Evolutionary conservation across 2,888 invertebrate species (phyloP).

Genomic region (Brassicogethes aeneus): DNA sequence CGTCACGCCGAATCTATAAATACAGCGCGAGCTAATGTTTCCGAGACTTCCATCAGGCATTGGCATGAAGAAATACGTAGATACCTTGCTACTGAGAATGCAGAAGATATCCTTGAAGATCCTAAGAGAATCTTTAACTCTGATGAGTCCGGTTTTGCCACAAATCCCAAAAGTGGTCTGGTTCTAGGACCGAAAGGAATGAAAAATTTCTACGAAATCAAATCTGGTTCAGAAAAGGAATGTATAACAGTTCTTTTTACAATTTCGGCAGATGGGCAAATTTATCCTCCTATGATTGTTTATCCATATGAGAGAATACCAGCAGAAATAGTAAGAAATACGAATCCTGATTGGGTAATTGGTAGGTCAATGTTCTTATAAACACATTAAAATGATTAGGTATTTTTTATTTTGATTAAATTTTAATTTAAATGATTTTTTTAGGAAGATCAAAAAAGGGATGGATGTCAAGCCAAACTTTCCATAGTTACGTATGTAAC

Average conservation of each 20-base stretch:
- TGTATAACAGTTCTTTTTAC: constrained; percentile 12
- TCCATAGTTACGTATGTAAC: constrained; percentile 13
- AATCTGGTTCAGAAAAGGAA: constrained; percentile 10
- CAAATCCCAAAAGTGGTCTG: constrained; percentile 11
- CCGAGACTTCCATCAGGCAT: constrained; percentile 9
- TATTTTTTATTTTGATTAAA: too few species aligned
- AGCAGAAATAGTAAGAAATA: constrained; percentile 11
- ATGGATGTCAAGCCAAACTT: constrained; percentile 13
- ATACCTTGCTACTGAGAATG: constrained; percentile 11
- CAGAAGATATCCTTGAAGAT: constrained; percentile 12
- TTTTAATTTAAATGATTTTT: too few species aligned
- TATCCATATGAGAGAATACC: constrained; percentile 9
- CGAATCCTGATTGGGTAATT: constrained; percentile 11
- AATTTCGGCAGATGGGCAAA: constrained; percentile 12
- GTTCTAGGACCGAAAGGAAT: constrained; percentile 11
- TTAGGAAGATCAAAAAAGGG: too few species aligned
- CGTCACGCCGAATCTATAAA: constrained; percentile 13
- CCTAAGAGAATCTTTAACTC: constrained; percentile 14
- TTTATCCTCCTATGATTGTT: too few species aligned
- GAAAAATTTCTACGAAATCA: constrained; percentile 9
- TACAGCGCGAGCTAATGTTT: constrained; percentile 10
- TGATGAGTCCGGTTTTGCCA: constrained; percentile 13
- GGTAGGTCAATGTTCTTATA: too few species aligned
- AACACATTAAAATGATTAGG: constrained; percentile 3
- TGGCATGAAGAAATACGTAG: constrained; percentile 11